These are phyloP conservation scores for Pipistrellus pipistrellus DNA, from an alignment of 2,797 vertebrate genomes.

Conservation along the genomic window DNA sequence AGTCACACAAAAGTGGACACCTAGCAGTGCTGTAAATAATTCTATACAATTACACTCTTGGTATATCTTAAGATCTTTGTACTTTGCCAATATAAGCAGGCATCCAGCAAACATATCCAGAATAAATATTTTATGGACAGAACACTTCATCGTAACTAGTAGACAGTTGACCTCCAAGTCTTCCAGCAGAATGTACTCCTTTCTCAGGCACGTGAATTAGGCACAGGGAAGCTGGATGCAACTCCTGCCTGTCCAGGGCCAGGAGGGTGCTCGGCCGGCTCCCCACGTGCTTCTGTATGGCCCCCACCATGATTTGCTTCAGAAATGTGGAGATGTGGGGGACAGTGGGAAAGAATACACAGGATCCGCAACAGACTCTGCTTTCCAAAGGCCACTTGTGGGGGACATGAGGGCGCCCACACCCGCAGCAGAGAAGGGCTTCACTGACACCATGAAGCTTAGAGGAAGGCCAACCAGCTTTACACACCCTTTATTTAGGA, in stretches of 20 bases:
- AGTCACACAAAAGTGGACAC: not conserved
- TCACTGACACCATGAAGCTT: not conserved
- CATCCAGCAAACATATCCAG: slow-evolving; percentile 5
- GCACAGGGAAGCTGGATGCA: not conserved
- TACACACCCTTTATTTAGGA: not conserved
- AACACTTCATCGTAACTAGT: not conserved
- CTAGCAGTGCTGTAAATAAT: not conserved
- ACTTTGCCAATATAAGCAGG: not conserved
- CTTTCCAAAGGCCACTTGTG: not conserved
- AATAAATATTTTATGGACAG: not conserved
- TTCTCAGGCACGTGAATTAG: not conserved
- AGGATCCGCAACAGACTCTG: not conserved
- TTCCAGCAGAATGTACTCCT: not conserved
- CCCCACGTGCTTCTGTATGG: not conserved
- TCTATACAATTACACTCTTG: fast-evolving
- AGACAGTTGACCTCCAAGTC: not conserved
- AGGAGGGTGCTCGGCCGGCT: not conserved
- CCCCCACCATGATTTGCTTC: not conserved
- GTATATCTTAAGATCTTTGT: not conserved
- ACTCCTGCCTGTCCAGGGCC: not conserved
- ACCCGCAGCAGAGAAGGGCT: fast-evolving
- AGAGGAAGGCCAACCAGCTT: not conserved
- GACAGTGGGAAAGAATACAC: not conserved
- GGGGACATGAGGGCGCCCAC: not conserved
- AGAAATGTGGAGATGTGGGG: fast-evolving